Base-by-base conservation (phyloP, 2,797 vertebrate species). In the Salarias fasciatus region DNA sequence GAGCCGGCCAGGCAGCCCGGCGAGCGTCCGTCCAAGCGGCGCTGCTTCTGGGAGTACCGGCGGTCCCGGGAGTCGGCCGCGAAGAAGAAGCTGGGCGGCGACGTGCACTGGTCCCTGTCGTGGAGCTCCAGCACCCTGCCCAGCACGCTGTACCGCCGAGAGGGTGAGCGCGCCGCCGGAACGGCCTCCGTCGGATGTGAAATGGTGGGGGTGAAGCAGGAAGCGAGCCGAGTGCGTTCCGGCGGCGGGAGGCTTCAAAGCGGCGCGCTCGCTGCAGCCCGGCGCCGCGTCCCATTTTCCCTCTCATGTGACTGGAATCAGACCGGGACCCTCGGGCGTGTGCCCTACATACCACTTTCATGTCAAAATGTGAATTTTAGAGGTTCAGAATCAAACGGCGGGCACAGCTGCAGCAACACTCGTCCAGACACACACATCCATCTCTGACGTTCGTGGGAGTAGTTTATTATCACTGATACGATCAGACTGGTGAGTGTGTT, bases 91-190 rank as follows among this genome's bases (percentile, higher is more conserved):
- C 50, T 83, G 59, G 77, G 73, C 2, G 84, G 85, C 7, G 87
- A 88, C 47, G 86, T 87, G 40, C 89, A 84, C 82, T 91, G 90
- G 91, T 91, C 90, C 4, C 77, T 92, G 48, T 90, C 90, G 44
- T 93, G 92, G 92, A 91, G 89, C 82, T 91, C 89, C 72, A 91
- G 87, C 75, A 93, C 92, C 6, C 87, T 93, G 2, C 92, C 92
- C 63, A 93, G 92, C 80, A 93, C 90, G 0, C 84, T 93, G 62
- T 93, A 93, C 82, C 87, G 87, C 63, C 33, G 90, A 51, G 90
- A 92, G 68, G 90, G 91, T 88, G 76, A 87, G 77, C 0, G 24
- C 18, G 18, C 24, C 18, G 18, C 24, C 18, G 3, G 18, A 18
- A 3, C 24, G 18, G 24, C 3, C 3, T 24, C 24, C 24, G 24